phyloP scores from a whole-genome alignment of 2,888 invertebrate genomes.

The Rhyacophila evoluta region DNA sequence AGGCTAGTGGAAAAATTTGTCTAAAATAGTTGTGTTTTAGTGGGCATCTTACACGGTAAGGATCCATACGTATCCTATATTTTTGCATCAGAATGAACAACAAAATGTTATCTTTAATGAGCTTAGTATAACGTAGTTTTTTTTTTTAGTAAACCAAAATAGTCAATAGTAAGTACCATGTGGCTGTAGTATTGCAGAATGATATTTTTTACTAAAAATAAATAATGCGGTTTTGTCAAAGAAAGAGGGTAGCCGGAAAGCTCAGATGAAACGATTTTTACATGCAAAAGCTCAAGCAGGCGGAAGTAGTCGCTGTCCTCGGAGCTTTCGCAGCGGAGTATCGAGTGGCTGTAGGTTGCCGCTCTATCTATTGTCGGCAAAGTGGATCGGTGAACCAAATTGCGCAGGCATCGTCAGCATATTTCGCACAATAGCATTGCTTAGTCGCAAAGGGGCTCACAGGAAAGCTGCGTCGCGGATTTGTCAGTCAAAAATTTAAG shows the following conservation, averaged over 20 bases:
- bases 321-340: constrained; percentile 44
- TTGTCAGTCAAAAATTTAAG: background rate
- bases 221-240: too few species aligned
- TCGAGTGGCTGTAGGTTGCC: constrained; percentile 47
- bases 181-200: too few species aligned
- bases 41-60: too few species aligned
- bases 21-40: too few species aligned
- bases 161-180: too few species aligned
- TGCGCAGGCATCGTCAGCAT: constrained; percentile 50
- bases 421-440: constrained; percentile 46
- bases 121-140: too few species aligned
- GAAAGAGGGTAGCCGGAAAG: background rate
- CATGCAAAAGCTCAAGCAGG: constrained; percentile 39
- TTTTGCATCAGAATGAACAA: too few species aligned
- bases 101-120: too few species aligned
- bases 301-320: constrained; percentile 45
- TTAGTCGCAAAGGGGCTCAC: constrained; percentile 26
- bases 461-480: constrained; percentile 23
- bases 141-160: too few species aligned
- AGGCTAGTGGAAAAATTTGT: too few species aligned
- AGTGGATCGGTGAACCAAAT: constrained; percentile 47
- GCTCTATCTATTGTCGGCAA: constrained; percentile 37
- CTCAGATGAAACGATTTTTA: background rate
- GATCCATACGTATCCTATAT: too few species aligned
- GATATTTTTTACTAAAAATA: too few species aligned